These are phyloP conservation scores for Rhinoraja longicauda DNA, from an alignment of 2,797 vertebrate genomes.

Conservation along the genomic window DNA sequence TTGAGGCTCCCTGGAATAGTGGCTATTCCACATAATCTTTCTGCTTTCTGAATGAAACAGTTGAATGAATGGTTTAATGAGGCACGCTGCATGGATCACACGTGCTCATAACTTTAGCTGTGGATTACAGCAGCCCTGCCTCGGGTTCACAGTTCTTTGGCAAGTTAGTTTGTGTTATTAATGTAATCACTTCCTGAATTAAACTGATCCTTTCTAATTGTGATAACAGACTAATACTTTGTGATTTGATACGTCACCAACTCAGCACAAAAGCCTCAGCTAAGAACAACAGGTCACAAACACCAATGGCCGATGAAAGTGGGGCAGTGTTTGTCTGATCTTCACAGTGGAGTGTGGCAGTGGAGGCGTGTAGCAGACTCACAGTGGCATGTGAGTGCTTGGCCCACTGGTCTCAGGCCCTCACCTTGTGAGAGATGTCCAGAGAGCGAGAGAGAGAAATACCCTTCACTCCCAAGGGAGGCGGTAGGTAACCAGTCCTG, in stretches of 20 bases:
- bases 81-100: background rate
- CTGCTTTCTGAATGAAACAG: background rate
- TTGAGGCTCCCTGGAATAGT: background rate
- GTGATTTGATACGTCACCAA: background rate
- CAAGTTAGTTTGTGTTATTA: background rate
- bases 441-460: too few relatives aligned
- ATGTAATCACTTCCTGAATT: constrained; percentile 32
- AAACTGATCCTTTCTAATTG: background rate
- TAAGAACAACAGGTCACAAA: background rate
- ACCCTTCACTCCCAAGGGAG: too few relatives aligned
- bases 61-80: constrained; percentile 3
- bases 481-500: too few relatives aligned
- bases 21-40: background rate
- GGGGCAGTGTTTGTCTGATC: too few relatives aligned
- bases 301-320: too few relatives aligned
- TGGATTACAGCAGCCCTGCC: background rate
- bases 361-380: too few relatives aligned
- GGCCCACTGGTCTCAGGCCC: too few relatives aligned
- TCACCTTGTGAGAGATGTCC: too few relatives aligned
- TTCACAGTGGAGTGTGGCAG: too few relatives aligned
- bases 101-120: background rate
- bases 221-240: background rate
- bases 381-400: too few relatives aligned
- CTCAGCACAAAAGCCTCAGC: background rate
- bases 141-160: background rate